Evolutionary conservation across 2,888 invertebrate genomes (phyloP), one percentile per base, ranked within the genome.

Genomic region (Masnerella sp.): DNA sequence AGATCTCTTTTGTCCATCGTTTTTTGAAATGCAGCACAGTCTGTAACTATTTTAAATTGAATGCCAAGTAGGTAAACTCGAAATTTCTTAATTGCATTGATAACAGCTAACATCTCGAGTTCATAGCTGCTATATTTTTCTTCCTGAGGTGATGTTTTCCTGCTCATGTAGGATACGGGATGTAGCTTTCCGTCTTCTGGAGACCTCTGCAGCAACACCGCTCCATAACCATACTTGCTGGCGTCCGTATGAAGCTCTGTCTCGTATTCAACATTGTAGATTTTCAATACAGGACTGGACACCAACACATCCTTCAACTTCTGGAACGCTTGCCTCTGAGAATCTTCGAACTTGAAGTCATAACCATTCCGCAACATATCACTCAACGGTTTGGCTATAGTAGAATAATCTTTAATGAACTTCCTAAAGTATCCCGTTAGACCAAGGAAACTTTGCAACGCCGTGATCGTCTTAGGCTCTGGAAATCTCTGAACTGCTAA

Each of bases 61-160:
- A 70, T 49, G 1, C 34, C 34, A 2, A 36, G n/a, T 22, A 72
- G 28, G 20, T 75, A 72, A 0, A 73, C 18, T 28, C 61, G 11
- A 20, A 73, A 79, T 28, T 75, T 75, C 11, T 73, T 70, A 1
- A 78, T 11, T 8, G 76, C 74, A 38, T 72, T 72, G 2, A 80
- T 59, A 2, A 80, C 58, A 0, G 78, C 78, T 11, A 81, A 11
- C 0, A 32, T 78, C n/a, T 32, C 32, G 8, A 81, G 32, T n/a
- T 32, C 32, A n/a, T 32, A 32, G 32, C 32, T 32, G n/a, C 32
- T 32, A n/a, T n/a, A 32, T n/a, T 76, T 76, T 28, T 72, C 68
- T 38, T 80, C 76, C 1, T 75, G 78, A 1, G 65, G 38, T 2
- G 77, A 62, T 2, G 72, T 74, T 30, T 77, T 77, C 1, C 38